A percentile compares a stretch with the other conserved stretches of the same genome.
Evolutionary conservation across 1,140 invertebrate genomes (phyloP).

Genomic region (Ips nitidus): DNA sequence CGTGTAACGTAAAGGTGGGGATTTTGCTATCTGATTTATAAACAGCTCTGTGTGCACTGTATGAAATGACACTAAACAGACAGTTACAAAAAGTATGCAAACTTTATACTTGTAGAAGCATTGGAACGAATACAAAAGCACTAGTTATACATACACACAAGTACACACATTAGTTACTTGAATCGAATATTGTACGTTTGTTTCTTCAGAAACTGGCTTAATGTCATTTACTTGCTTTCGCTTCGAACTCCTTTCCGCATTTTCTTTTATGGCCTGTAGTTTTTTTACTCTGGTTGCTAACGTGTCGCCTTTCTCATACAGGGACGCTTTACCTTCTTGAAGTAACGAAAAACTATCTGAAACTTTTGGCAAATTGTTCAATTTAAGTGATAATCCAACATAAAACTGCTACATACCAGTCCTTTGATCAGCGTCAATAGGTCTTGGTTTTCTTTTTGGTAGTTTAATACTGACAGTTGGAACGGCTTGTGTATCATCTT

Average conservation of each 20-base stretch:
- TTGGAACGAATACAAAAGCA: background rate
- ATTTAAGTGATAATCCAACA: background rate
- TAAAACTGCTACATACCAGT: conserved; percentile 31
- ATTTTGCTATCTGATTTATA: background rate
- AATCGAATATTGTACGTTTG: conserved; percentile 59
- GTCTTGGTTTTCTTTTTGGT: conserved; percentile 59
- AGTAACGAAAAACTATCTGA: conserved; percentile 34
- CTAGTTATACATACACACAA: too few relatives aligned
- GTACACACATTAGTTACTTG: conserved; percentile 50
- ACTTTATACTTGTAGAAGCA: background rate
- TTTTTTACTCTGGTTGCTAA: conserved; percentile 47
- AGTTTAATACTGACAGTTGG: conserved; percentile 65
- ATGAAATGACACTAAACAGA: too few relatives aligned
- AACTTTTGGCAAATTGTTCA: conserved; percentile 12
- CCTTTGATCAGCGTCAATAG: conserved; percentile 40
- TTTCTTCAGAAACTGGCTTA: conserved; percentile 48
- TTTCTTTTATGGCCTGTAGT: conserved; percentile 44
- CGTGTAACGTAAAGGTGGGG: too few relatives aligned
- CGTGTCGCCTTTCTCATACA: conserved; percentile 43
- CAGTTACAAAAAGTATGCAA: background rate
- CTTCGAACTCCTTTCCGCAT: conserved; percentile 29
- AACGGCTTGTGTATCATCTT: conserved; percentile 56
- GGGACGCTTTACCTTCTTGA: conserved; percentile 23
- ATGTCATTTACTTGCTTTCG: conserved; percentile 50
- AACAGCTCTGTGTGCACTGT: background rate